Evolutionary conservation across 2,797 vertebrate genomes (phyloP).

Genomic region (Lagodon rhomboides): DNA sequence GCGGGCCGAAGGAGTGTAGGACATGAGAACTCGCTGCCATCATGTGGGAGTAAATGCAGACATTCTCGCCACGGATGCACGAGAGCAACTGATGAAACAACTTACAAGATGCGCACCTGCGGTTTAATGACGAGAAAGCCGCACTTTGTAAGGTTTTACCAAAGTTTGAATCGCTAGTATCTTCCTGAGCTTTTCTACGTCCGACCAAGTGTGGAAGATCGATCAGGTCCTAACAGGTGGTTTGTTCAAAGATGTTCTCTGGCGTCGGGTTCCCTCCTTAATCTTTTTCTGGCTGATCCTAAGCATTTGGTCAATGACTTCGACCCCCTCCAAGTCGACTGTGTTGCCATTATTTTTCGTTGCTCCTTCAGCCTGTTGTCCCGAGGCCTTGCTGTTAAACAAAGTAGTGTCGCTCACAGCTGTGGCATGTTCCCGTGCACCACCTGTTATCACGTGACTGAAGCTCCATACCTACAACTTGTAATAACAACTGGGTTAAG

Average conservation of each 20-base stretch:
- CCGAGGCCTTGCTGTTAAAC: neutral
- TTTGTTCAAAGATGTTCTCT: neutral
- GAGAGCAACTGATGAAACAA: slow-evolving; percentile 2
- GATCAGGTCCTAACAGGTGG: neutral
- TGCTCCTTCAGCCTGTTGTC: neutral
- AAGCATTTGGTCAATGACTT: neutral
- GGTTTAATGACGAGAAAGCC: neutral
- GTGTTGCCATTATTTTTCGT: neutral
- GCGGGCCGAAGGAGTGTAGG: neutral
- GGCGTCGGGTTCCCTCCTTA: neutral
- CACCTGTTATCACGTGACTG: neutral
- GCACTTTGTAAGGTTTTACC: neutral
- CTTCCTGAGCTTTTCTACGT: neutral
- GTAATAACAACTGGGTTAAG: neutral
- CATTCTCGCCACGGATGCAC: neutral
- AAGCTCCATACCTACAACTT: neutral
- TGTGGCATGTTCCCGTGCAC: too few species aligned
- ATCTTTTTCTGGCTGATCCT: neutral
- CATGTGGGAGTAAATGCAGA: neutral
- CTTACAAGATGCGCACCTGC: neutral
- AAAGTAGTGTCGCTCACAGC: neutral
- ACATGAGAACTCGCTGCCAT: neutral
- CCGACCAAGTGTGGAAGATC: neutral
- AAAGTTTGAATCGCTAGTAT: neutral
- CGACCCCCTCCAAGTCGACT: neutral